Evolutionary conservation across 2,888 invertebrate genomes (phyloP), one percentile per base, ranked within the genome.

Genomic region (Rhagium mordax): DNA sequence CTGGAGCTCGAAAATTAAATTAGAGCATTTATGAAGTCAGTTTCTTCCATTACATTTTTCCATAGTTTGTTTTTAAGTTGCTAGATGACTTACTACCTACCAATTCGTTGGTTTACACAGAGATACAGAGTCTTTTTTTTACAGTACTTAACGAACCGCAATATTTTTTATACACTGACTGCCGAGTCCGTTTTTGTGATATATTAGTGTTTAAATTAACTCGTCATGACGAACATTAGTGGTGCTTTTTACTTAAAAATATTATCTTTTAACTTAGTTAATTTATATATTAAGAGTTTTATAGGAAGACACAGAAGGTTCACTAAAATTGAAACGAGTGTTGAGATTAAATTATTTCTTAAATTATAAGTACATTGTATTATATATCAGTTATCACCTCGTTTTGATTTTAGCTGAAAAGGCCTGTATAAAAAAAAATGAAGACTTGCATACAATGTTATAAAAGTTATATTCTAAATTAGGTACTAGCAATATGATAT

Each of bases 141-240:
- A 18, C 29, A 70, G 71, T 74, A 74, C 71, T 71, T 71, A 66
- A 68, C 16, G 21, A 59, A 71, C 60, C 59, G 65, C 51, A 71
- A 70, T 69, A 70, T 71, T 71, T 62, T 74, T 74, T 74, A 71
- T 77, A 64, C 57, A 75, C 74, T 65, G 79, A 79, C 79, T 79
- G 73, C 73, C 65, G 72, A 74, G 70, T 72, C 74, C 73, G 60
- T 70, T 75, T 77, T 79, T 78, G 78, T 77, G 77, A 79, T 79
- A 79, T 77, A 71, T 72, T 78, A 77, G 70, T 75, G 60, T 70
- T 76, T 74, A 78, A 68, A 74, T 76, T 74, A 72, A 70, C 59
- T 73, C 67, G 55, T 65, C 70, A 74, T 75, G 72, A 74, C 71
- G 62, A 74, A 70, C 65, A 67, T 64, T 74, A 71, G 65, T 78